phyloP scores from a whole-genome alignment of 2,113 vertebrate species.

The Stegastes partitus region DNA sequence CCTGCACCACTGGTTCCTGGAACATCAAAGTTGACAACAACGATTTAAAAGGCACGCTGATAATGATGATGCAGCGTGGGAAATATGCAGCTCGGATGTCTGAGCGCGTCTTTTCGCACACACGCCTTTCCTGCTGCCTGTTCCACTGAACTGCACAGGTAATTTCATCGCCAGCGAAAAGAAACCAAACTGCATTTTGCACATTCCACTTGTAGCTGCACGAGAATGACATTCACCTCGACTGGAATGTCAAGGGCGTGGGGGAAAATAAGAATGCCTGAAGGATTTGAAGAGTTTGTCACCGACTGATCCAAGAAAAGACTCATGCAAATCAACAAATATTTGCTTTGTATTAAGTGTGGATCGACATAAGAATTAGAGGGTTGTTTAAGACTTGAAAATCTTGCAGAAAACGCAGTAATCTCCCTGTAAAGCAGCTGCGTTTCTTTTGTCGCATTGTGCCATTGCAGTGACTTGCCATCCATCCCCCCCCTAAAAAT shows the following conservation, averaged over 20 bases:
- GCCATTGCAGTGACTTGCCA: neutral
- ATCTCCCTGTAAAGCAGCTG: no score
- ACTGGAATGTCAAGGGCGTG: no score
- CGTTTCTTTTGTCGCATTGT: no score
- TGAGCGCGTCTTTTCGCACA: neutral
- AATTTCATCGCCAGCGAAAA: neutral
- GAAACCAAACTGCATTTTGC: constrained; percentile 43
- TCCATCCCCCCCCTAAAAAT: neutral
- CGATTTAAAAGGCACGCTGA: neutral
- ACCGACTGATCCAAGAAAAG: no score
- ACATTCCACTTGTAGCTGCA: constrained; percentile 39
- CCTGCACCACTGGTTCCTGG: no score
- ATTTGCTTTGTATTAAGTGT: no score
- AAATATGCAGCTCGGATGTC: constrained; percentile 20
- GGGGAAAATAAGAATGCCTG: no score
- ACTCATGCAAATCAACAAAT: no score
- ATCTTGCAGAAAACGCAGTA: no score
- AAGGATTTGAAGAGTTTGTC: no score
- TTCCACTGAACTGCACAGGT: neutral
- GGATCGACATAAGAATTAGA: neutral
- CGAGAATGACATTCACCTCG: no score
- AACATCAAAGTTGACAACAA: neutral
- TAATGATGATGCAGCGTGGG: constrained; percentile 29
- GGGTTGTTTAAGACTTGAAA: neutral
- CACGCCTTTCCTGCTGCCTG: constrained; percentile 1